Evolutionary conservation across 2,113 vertebrate genomes (phyloP), one percentile per base, ranked within the genome.

Genomic region (Nothobranchius furzeri): DNA sequence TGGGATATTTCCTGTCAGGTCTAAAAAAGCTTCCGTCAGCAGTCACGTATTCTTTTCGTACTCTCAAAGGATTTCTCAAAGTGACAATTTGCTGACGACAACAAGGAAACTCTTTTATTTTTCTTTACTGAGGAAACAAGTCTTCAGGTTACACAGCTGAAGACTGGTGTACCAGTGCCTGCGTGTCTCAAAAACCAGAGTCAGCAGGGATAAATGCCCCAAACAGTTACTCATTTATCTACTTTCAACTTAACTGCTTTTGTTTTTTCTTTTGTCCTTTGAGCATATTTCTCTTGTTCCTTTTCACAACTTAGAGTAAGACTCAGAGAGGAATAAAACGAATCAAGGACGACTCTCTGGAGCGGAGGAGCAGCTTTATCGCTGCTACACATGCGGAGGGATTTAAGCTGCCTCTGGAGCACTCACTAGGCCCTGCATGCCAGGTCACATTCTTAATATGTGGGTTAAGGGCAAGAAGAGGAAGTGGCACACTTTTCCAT

Each of bases 301-400:
- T 6, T 73, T 46, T 64, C 50, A 45, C 61, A n/a, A 79, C 14
- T 65, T 62, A 70, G 62, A 66, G 71, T 4, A 10, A 79, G 60
- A 36, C 60, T 50, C 25, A 54, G 60, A 65, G 72, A 48, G 65
- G 24, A 36, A 67, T 68, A 52, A 50, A 47, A 50, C 62, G 64
- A 85, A 90, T 83, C 70, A 68, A 85, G 87, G 84, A 80, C 85
- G 85, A 70, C 76, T 58, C 81, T 81, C 82, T 42, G 36, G 73
- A 80, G 81, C 63, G 87, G 42, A 64, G 74, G 62, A 66, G 80
- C 69, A 78, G 81, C 81, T 81, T 90, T 90, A 91, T 90, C 84
- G 9, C 76, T 45, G 64, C 55, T 48, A 67, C 79, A 84, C 87
- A 87, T 86, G 86, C 82, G 64, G 63, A 65, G 84, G 85, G 86